These are phyloP conservation scores for Copsychus sechellarum DNA, from an alignment of 2,113 vertebrate species.

Conservation along the genomic window DNA sequence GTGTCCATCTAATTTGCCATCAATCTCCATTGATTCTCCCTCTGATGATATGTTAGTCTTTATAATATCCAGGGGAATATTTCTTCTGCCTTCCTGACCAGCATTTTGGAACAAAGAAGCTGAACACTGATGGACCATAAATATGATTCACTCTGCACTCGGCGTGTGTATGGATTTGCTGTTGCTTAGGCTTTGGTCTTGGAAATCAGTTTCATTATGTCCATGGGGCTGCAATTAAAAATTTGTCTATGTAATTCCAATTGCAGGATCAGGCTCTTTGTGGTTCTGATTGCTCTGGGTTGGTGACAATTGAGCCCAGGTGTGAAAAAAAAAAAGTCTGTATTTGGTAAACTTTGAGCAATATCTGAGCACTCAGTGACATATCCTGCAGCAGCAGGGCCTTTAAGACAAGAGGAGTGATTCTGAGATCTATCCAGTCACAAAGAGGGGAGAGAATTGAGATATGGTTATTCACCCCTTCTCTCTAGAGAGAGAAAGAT, in stretches of 20 bases:
- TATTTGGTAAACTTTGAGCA: neutral
- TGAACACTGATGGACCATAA: neutral
- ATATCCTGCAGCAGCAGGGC: neutral
- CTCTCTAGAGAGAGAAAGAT: neutral
- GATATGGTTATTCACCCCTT: neutral
- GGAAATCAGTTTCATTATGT: neutral
- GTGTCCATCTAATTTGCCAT: conserved; percentile 57
- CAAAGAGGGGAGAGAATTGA: neutral
- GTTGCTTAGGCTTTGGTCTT: neutral
- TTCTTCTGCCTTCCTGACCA: conserved; percentile 45
- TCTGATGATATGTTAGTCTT: conserved; percentile 48
- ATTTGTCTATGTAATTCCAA: neutral
- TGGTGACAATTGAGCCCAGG: rapidly evolving
- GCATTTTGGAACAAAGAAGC: conserved; percentile 49
- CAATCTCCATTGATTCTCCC: conserved; percentile 59
- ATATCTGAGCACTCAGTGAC: neutral
- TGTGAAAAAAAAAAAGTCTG: neutral
- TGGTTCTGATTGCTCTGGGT: neutral
- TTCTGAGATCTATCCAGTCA: neutral
- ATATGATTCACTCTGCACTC: conserved; percentile 15
- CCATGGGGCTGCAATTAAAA: neutral
- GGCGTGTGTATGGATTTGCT: neutral
- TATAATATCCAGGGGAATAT: conserved; percentile 34
- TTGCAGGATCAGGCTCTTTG: neutral
- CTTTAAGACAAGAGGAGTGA: neutral